Evolutionary conservation across 1,140 invertebrate species (phyloP), one percentile per base, ranked within the genome.

Genomic region (Bombus soroeensis): DNA sequence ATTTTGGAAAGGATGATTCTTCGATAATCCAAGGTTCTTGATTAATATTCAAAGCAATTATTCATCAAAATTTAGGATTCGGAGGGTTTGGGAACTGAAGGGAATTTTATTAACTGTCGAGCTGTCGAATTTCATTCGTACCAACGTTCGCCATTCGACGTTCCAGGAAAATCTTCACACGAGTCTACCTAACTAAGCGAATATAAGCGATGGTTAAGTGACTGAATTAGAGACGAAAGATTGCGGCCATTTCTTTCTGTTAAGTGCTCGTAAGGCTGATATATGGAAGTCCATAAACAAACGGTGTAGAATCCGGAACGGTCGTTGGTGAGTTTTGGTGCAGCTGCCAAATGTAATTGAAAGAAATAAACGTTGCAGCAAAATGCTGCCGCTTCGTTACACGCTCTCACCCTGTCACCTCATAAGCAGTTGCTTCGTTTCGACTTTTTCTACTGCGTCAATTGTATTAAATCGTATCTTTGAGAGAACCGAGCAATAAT

Each of bases 271-370:
- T 88, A 88, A 88, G 89, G 76, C 80, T 90, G 89, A 90, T 88
- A 88, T 88, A 90, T 86, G 86, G 66, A 25, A 53, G 71, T 71
- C 79, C 89, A 88, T 90, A 90, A 90, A 90, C 83, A 90, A 89
- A 88, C 78, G 39, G 43, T 57, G 72, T 81, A 39, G 83, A 72
- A 89, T 85, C 81, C 76, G 73, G 70, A 43, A 81, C 39, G 43
- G 80, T 71, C 57, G 71, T 57, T 66, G 53, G 78, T 89, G 81
- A 81, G 70, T 78, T 85, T 89, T 78, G 81, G 78, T 79, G 85
- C 83, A 73, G 88, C 81, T 90, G 89, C 89, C 89, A 90, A 90
- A 90, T 90, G 88, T 90, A 90, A 90, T 90, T 90, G 89, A 77
- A 90, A 75, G 88, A 87, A 90, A 90, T 88, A 90, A 90, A 90